Evolutionary conservation across 1,140 invertebrate species (phyloP), one percentile per base, ranked within the genome.

Genomic region (Ditylenchus dipsaci): DNA sequence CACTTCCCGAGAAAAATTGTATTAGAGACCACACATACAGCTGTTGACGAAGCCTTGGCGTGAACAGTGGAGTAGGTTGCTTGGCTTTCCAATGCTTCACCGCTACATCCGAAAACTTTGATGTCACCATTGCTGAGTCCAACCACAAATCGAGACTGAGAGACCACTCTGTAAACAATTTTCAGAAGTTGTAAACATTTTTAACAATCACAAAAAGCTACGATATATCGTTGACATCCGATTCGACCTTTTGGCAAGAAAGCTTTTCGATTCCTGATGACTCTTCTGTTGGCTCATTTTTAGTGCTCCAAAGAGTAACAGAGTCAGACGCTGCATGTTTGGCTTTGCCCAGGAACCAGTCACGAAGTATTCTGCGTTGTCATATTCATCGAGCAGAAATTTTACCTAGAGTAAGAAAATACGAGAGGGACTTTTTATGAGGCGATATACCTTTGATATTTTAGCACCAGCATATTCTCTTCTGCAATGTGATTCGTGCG

Each of bases 1-100:
- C 67, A 9, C 56, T 61, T 17, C 67, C 67, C 15, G 67, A 68
- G n/a, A 53, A 68, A n/a, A 26, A 68, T 68, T 49, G 63, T 60
- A 26, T 68, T 47, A 15, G 67, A 19, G 19, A 68, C 23, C 21
- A 68, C 1, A 42, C 67, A 68, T 26, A 68, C 45, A 47, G 67
- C 58, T 33, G 33, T 68, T 17, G 67, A 68, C 11, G 67, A 19
- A 5, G 67, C 45, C 53, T 66, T 23, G 21, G 33, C 65, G 42
- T 27, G 60, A 68, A 65, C 26, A 23, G 7, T 1, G 21, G 7
- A 66, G 21, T 66, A 47, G 13, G 9, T 60, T 23, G 9, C 13
- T 29, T 29, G 26, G 15, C 62, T 43, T 23, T 43, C 42, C n/a
- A 33, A 33, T 19, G 38, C 29, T 11, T 43, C 61, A 63, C 17